Base-by-base conservation (phyloP, 2,113 vertebrate genomes). In the Cottus gobio region DNA sequence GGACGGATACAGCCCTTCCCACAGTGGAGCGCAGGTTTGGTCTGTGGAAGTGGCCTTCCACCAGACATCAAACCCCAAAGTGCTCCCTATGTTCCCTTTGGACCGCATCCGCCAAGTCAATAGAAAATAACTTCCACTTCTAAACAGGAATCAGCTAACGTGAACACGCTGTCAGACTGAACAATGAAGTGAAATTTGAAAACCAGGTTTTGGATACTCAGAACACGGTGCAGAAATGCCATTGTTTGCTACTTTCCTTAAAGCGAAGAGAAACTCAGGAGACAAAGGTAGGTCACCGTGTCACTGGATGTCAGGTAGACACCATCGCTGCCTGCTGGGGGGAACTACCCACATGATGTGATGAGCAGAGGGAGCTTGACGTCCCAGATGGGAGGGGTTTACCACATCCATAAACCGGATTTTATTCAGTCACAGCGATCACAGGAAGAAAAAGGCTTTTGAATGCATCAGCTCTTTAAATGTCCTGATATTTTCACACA, bases 401-500 rank as follows among this genome's bases (percentile, higher is more conserved):
- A 80, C 36, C 63, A 61, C 66, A 13, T 79, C 74, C 44, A 74
- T 71, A 60, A 80, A 79, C 10, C 50, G 4, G 69, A 36, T 72
- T 81, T 81, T 65, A 89, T 88, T 81, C 67, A 28, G 42, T 72
- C 52, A 37, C 66, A 62, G 69, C 37, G 0, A 46, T 60, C 26
- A 24, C n/a, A 54, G 62, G n/a, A 67, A 61, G 71, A 80, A n/a
- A 65, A 8, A 34, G 60, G 77, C 71, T 65, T 76, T 80, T 63
- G 67, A 70, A 79, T 30, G 46, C 56, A n/a, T 46, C 22, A 16
- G 72, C 72, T 77, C 48, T 84, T 74, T 69, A 58, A 75, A 75
- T 37, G 58, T 62, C 46, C 65, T 84, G 85, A 87, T 89, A 85
- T 89, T 90, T 88, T 75, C 79, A 77, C 81, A 69, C 60, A 3